phyloP scores from a whole-genome alignment of 2,113 vertebrate genomes.

The Condylura cristata region DNA sequence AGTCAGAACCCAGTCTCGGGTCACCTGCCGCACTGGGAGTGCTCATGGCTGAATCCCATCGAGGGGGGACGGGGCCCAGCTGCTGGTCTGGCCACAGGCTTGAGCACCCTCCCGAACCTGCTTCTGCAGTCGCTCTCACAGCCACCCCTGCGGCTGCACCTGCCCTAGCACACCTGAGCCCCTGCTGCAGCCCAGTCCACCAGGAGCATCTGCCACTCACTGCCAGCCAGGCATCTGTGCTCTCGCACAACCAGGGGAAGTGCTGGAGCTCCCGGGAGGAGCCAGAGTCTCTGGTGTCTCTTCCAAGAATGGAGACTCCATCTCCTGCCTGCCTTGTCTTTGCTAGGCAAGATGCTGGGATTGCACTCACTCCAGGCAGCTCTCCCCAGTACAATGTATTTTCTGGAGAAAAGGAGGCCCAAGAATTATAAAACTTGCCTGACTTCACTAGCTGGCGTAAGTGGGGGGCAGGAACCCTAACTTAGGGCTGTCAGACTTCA shows the following conservation, averaged over 20 bases:
- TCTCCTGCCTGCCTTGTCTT: neutral
- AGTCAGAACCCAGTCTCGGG: neutral
- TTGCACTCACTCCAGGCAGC: neutral
- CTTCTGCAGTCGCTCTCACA: neutral
- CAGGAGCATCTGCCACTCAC: neutral
- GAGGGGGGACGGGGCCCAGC: no score
- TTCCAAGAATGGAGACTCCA: neutral
- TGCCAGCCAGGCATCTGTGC: neutral
- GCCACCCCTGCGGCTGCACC: neutral
- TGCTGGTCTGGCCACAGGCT: neutral
- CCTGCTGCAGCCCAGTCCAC: neutral
- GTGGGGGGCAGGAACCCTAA: neutral
- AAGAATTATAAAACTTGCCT: neutral
- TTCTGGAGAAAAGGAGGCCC: neutral
- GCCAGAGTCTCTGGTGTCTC: neutral
- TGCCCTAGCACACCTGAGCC: neutral
- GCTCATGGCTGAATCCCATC: neutral
- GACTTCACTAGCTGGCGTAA: neutral
- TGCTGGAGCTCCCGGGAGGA: neutral
- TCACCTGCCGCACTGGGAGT: neutral
- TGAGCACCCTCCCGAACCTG: neutral
- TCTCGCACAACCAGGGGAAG: neutral
- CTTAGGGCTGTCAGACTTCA: neutral
- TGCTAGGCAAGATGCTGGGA: neutral
- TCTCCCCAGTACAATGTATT: fast-evolving